These are phyloP conservation scores for Melanargia galathea DNA, from an alignment of 2,888 invertebrate genomes.

Conservation along the genomic window DNA sequence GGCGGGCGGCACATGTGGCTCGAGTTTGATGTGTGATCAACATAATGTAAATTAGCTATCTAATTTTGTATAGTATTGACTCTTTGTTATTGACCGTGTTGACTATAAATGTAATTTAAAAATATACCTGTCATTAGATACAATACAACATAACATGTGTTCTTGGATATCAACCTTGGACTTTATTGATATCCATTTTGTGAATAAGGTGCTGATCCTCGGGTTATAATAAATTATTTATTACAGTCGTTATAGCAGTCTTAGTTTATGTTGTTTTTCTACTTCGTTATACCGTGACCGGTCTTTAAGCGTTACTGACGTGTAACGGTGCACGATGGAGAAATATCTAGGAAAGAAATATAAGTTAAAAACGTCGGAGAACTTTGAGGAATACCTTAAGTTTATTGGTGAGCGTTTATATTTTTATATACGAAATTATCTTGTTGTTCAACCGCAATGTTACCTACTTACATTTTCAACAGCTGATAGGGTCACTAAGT, in stretches of 20 bases:
- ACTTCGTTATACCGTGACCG: slow-evolving; percentile 16
- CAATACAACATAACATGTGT: neutral
- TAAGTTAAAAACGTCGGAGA: slow-evolving; percentile 59
- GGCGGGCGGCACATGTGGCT: neutral
- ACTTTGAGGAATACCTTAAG: slow-evolving; percentile 65
- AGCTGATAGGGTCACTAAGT: too few relatives aligned
- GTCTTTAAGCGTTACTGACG: slow-evolving; percentile 6
- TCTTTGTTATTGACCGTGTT: neutral
- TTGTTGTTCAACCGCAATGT: neutral
- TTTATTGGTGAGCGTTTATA: slow-evolving; percentile 57
- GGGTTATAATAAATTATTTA: neutral
- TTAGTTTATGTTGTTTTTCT: neutral
- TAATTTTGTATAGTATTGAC: neutral
- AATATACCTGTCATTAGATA: neutral
- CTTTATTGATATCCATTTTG: neutral
- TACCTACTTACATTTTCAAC: too few relatives aligned
- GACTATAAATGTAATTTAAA: neutral
- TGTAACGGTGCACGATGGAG: slow-evolving; percentile 46
- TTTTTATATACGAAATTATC: neutral
- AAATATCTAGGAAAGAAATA: slow-evolving; percentile 55
- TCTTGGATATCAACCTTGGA: neutral
- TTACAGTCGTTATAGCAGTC: neutral
- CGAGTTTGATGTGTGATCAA: neutral
- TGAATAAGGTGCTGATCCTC: neutral
- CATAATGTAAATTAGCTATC: neutral